Evolutionary conservation across 1,140 invertebrate genomes (phyloP), one percentile per base, ranked within the genome.

Genomic region (Drosophila burlai): DNA sequence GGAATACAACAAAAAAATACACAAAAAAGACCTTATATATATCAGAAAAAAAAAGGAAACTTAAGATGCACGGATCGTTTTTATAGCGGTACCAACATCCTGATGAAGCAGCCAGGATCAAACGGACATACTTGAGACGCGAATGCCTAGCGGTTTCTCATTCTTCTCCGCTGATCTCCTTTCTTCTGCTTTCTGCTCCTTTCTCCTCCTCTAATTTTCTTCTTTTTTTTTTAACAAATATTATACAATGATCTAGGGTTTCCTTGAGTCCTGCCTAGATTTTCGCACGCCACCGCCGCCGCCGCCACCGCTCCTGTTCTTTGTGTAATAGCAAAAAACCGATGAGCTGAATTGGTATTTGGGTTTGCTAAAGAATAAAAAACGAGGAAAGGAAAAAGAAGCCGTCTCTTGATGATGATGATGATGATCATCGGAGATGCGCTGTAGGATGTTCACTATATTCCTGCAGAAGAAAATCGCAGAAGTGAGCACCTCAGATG

Each of bases 71-170:
- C 63, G 72, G 77, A 84, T 61, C 84, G 81, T 90, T 81, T 83
- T 83, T 73, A 89, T 89, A 89, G 84, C 84, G 84, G 84, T 89
- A 89, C 85, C 85, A 79, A 89, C 81, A 89, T 89, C 84, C 84
- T 89, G 84, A 81, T 78, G 47, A 76, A 68, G 67, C 78, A 59
- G 63, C 76, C 63, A 69, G 74, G 83, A 89, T 72, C 71, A 75
- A 57, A 71, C 67, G 84, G 84, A 83, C 83, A 78, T 81, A 90
- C 85, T 90, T 79, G 47, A 81, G 45, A 67, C 80, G 83, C 77
- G 89, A 81, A 81, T 60, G 60, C 76, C 83, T 86, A 86, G 83
- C 83, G 83, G 83, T 83, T 83, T 83, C 80, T 81, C 58, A 54
- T 54, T 54, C 52, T 54, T 36, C 16, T 16, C 47, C 47, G 47